Evolutionary conservation across 2,888 invertebrate genomes (phyloP).

Genomic region (Cryptus viduatorius): DNA sequence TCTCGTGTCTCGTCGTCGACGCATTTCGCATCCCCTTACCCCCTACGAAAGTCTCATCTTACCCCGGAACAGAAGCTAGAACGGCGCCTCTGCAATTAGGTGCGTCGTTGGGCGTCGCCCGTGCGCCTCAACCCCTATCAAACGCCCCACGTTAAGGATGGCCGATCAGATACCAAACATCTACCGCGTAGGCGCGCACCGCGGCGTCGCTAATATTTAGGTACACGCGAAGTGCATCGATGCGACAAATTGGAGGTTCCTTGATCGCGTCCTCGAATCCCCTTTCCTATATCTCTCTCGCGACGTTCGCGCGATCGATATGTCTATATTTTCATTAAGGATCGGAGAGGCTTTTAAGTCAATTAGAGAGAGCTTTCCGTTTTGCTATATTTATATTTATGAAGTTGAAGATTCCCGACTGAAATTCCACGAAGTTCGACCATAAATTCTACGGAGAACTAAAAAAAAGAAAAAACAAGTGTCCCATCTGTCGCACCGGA

Average conservation of each 20-base stretch:
- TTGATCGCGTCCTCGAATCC: conserved; percentile 16
- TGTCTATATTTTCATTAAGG: neutral
- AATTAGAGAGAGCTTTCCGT: conserved; percentile 3
- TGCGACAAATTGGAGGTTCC: conserved; percentile 50
- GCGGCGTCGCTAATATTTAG: conserved; percentile 50
- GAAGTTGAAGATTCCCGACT: neutral
- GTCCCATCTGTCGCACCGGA: conserved; percentile 19
- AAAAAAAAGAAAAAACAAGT: conserved; percentile 13
- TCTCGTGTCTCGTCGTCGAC: conserved; percentile 21
- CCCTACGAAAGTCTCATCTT: conserved; percentile 30
- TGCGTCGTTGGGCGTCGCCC: conserved; percentile 60
- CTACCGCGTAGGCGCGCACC: conserved; percentile 8
- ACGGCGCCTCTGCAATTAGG: conserved; percentile 58
- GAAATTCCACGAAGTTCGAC: neutral
- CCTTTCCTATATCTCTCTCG: neutral
- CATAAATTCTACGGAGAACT: conserved; percentile 25
- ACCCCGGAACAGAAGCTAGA: neutral
- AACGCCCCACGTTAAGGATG: conserved; percentile 45
- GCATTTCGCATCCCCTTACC: conserved; percentile 30
- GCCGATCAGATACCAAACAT: conserved; percentile 48
- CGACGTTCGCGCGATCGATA: conserved; percentile 1
- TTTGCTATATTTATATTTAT: neutral
- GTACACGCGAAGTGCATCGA: conserved; percentile 50
- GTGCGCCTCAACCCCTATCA: conserved; percentile 51
- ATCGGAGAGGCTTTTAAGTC: neutral